Percentiles rank a stretch among this genome's conserved stretches.
Evolutionary conservation across 2,113 vertebrate species (phyloP).

Genomic region (Phainopepla nitens): DNA sequence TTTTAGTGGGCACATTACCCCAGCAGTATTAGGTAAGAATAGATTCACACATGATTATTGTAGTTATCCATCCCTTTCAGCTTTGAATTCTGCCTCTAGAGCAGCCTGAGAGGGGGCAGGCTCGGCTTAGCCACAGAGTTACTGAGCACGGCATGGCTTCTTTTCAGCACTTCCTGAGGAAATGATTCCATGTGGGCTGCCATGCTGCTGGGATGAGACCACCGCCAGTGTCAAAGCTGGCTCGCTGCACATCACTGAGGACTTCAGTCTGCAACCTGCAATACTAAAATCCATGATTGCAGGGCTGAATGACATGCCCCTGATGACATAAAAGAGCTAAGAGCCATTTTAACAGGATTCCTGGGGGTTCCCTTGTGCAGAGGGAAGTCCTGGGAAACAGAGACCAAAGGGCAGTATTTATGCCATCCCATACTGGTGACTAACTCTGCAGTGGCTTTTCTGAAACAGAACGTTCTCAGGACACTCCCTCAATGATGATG

Average conservation of each 20-base stretch:
- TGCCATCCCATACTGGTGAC: not conserved
- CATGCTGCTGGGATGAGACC: not conserved
- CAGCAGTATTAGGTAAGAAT: not conserved
- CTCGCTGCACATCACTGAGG: not conserved
- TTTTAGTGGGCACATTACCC: not conserved
- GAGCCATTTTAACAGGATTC: not conserved
- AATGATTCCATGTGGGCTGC: not conserved
- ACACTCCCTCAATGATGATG: not conserved
- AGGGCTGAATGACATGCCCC: not conserved
- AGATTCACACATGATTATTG: not conserved
- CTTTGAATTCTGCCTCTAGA: not conserved
- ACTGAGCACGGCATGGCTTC: rapidly evolving
- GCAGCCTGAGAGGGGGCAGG: not conserved
- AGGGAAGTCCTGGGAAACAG: not conserved
- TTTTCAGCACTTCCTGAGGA: not conserved
- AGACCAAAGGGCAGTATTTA: not conserved
- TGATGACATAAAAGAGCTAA: not conserved
- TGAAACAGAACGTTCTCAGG: not conserved
- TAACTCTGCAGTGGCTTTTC: not conserved
- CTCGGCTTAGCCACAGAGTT: not conserved
- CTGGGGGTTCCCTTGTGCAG: not conserved
- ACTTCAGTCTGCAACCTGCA: not conserved
- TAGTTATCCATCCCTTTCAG: not conserved
- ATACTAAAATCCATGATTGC: rapidly evolving
- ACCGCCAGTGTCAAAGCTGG: not conserved